Percentiles rank a stretch among this genome's conserved stretches.
Evolutionary conservation across 1,140 invertebrate genomes (phyloP).

Genomic region (Diabrotica virgifera): DNA sequence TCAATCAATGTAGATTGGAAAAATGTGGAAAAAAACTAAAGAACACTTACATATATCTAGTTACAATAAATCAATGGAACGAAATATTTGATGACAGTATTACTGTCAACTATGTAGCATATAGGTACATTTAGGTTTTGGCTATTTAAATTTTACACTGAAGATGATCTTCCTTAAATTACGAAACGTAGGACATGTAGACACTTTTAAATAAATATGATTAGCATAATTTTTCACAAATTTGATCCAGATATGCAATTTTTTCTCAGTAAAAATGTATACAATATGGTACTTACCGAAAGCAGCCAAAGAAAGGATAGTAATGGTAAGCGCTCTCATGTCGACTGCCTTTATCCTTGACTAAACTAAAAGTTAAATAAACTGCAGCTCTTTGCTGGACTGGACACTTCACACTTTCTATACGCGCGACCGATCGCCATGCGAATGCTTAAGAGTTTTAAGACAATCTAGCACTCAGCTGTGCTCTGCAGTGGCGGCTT

Average conservation of each 20-base stretch:
- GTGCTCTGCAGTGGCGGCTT: not conserved
- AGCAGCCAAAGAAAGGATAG: constrained; percentile 20
- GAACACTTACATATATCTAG: too few species aligned
- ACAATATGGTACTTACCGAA: constrained; percentile 23
- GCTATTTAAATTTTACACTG: too few species aligned
- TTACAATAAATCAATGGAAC: too few species aligned
- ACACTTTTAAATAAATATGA: too few species aligned
- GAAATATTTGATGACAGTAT: too few species aligned
- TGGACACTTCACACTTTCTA: constrained; percentile 18
- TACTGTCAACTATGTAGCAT: too few species aligned
- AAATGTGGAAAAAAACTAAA: too few species aligned
- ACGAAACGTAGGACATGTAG: too few species aligned
- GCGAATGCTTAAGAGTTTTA: not conserved
- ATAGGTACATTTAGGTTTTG: too few species aligned
- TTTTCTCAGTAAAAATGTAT: not conserved
- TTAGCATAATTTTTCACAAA: not conserved
- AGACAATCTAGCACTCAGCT: not conserved
- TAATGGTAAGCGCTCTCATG: constrained; percentile 32
- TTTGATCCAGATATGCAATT: not conserved
- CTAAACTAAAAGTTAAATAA: constrained; percentile 27
- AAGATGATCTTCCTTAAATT: too few species aligned
- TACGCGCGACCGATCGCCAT: constrained; percentile 4
- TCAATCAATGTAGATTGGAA: too few species aligned
- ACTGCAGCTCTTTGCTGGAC: constrained; percentile 10
- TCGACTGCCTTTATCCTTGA: constrained; percentile 34